Evolutionary conservation across 2,888 invertebrate species (phyloP).

Genomic region (Bombyx huttoni): DNA sequence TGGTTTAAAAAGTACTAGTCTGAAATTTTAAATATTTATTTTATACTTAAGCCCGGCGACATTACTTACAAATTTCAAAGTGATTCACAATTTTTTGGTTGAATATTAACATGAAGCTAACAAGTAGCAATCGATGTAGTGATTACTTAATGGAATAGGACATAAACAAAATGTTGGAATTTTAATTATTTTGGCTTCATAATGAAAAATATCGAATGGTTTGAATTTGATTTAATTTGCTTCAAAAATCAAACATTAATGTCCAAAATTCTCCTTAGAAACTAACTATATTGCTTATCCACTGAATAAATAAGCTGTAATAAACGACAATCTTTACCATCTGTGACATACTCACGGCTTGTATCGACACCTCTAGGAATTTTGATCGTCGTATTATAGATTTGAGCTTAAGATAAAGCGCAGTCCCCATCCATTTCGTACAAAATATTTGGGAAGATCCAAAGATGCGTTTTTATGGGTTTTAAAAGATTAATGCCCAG

Average conservation of each 20-base stretch:
- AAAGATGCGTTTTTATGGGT: conserved; percentile 62
- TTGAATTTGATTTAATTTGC: neutral
- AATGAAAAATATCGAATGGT: neutral
- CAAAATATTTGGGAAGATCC: conserved; percentile 66
- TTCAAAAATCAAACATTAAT: neutral
- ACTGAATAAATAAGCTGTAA: conserved; percentile 9
- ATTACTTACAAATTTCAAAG: no score
- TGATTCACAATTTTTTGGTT: no score
- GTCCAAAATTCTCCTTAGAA: neutral
- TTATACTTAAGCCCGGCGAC: no score
- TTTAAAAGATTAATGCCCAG: conserved; percentile 61
- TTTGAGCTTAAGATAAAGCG: conserved; percentile 49
- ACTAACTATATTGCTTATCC: neutral
- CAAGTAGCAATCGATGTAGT: no score
- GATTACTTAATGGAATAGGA: no score
- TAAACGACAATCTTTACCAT: conserved; percentile 29
- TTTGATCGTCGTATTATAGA: conserved; percentile 55
- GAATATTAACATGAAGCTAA: no score
- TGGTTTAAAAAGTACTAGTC: no score
- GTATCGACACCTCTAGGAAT: conserved; percentile 72
- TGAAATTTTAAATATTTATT: no score
- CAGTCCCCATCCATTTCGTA: conserved; percentile 64
- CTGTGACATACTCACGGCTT: conserved; percentile 43
- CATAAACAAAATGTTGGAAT: no score
- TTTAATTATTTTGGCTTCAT: no score